phyloP scores from a whole-genome alignment of 1,140 invertebrate species.

The Drosophila bocki region DNA sequence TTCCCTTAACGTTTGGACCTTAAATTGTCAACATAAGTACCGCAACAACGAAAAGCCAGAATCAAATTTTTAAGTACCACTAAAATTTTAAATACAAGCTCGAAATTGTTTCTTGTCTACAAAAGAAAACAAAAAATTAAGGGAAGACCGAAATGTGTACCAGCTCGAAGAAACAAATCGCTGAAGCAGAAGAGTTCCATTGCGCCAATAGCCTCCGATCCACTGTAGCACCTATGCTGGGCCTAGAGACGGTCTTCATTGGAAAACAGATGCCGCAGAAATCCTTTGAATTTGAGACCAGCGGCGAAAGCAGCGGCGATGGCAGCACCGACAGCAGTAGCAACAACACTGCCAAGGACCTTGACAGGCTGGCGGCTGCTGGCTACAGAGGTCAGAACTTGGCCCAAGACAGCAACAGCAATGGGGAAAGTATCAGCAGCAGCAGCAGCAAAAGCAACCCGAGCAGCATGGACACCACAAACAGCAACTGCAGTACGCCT shows the following conservation, averaged over 20 bases:
- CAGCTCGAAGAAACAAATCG: not conserved
- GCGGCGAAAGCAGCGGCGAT: constrained; percentile 4
- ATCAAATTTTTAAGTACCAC: constrained; percentile 68
- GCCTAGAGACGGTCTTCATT: constrained; percentile 66
- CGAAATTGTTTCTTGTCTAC: constrained; percentile 25
- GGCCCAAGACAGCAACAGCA: constrained; percentile 52
- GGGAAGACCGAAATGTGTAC: constrained; percentile 5
- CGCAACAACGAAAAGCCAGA: constrained; percentile 39
- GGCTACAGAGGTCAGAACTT: constrained; percentile 59
- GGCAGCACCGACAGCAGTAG: constrained; percentile 22
- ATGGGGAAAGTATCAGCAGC: constrained; percentile 1
- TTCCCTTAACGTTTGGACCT: constrained; percentile 25
- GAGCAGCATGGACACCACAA: constrained; percentile 46
- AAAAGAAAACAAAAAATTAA: not conserved
- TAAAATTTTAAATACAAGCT: constrained; percentile 65
- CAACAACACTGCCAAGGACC: constrained; percentile 39
- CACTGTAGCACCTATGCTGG: constrained; percentile 38
- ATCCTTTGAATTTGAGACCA: constrained; percentile 55
- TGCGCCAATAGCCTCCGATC: constrained; percentile 8
- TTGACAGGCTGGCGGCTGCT: constrained; percentile 56
- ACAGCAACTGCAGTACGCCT: constrained; percentile 75
- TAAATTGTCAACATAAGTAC: constrained; percentile 17
- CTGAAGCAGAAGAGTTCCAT: constrained; percentile 2
- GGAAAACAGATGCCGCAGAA: constrained; percentile 57
- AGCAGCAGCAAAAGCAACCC: not conserved